These are phyloP conservation scores for Campylomormyrus tamandua DNA, from an alignment of 2,113 vertebrate genomes.

Conservation along the genomic window DNA sequence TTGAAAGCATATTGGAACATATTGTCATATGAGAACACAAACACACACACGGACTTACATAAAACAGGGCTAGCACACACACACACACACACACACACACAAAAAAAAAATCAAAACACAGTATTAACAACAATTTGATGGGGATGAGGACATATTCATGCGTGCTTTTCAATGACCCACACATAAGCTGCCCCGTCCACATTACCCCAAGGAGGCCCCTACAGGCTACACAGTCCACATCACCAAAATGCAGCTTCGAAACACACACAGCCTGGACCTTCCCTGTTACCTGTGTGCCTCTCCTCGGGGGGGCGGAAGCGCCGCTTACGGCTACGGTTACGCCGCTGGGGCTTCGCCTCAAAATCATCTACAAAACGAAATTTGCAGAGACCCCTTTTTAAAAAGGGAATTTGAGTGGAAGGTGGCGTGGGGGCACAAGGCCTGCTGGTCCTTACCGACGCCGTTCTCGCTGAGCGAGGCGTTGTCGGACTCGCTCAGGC, in stretches of 20 bases:
- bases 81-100: too few species aligned
- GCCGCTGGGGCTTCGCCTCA: conserved; percentile 89
- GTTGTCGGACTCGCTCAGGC: conserved; percentile 93
- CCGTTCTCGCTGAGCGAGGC: conserved; percentile 94
- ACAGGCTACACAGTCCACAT: not conserved
- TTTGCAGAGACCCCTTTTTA: conserved; percentile 58
- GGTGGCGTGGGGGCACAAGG: too few species aligned
- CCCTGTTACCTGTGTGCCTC: conserved; percentile 95
- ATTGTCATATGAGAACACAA: not conserved
- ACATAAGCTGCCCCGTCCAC: not conserved
- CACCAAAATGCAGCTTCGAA: not conserved
- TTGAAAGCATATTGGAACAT: not conserved
- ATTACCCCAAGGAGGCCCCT: not conserved
- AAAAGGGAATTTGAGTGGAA: not conserved
- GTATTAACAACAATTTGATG: not conserved
- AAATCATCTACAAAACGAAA: conserved; percentile 87
- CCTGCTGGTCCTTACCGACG: conserved; percentile 71
- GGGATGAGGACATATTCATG: not conserved
- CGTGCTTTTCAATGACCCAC: not conserved
- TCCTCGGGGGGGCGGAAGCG: conserved; percentile 87
- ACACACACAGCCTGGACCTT: conserved; percentile 21
- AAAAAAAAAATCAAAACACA: not conserved
- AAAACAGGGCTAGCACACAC: not conserved
- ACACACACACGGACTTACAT: not conserved
- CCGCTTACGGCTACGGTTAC: conserved; percentile 96